These are phyloP conservation scores for Leptinotarsa lineolata DNA, from an alignment of 1,140 invertebrate species.

Conservation along the genomic window DNA sequence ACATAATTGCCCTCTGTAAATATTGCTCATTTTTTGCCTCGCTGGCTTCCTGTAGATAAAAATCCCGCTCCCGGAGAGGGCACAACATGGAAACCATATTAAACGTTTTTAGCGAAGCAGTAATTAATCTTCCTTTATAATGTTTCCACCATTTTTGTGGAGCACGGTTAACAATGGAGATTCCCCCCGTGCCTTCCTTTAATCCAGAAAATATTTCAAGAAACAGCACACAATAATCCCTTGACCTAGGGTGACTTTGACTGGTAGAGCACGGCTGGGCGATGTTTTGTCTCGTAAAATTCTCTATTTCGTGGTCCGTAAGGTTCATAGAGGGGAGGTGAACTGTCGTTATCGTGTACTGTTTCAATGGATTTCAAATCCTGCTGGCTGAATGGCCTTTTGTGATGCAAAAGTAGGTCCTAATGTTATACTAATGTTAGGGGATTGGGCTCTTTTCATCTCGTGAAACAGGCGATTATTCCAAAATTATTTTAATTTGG, in stretches of 20 bases:
- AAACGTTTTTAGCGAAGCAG: not conserved
- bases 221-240: slow-evolving; percentile 7
- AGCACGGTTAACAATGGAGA: slow-evolving; percentile 7
- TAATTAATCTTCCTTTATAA: slow-evolving; percentile 23
- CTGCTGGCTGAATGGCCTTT: not conserved
- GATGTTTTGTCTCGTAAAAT: no score
- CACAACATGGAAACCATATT: slow-evolving; percentile 18
- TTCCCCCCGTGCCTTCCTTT: not conserved
- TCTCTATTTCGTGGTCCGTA: no score
- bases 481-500: not conserved
- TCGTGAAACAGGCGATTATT: not conserved
- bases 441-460: not conserved
- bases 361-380: no score
- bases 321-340: no score
- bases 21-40: slow-evolving; percentile 6
- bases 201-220: slow-evolving; percentile 7
- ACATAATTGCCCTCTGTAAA: not conserved
- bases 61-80: slow-evolving; percentile 7
- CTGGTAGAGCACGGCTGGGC: no score
- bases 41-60: slow-evolving; percentile 7
- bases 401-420: slow-evolving; percentile 2
- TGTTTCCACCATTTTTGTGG: slow-evolving; percentile 5
- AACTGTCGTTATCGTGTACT: no score
- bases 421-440: slow-evolving; percentile 3
- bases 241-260: not conserved